These are phyloP conservation scores for Chalcis sispes DNA, from an alignment of 2,888 invertebrate species.

Conservation along the genomic window DNA sequence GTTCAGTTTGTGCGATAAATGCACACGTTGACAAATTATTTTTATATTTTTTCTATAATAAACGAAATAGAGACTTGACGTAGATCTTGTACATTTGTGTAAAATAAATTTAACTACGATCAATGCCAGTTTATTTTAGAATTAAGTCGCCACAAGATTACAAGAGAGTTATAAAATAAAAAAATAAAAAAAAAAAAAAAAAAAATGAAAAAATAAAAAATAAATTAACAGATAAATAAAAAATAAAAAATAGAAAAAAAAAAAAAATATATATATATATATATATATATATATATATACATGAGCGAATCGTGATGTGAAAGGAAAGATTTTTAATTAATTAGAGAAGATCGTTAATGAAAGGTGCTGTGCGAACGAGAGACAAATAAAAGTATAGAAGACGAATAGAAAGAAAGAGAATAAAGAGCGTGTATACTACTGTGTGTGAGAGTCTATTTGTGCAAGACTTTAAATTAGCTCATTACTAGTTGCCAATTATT, in stretches of 20 bases:
- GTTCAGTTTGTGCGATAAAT: slow-evolving; percentile 33
- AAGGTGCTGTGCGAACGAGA: slow-evolving; percentile 37
- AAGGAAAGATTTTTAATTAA: slow-evolving; percentile 37
- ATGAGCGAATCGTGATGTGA: slow-evolving; percentile 19
- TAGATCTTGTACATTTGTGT: slow-evolving; percentile 71
- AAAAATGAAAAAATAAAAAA: neutral
- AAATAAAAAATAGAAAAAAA: slow-evolving; percentile 5
- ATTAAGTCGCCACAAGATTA: slow-evolving; percentile 44
- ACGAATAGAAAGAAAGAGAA: slow-evolving; percentile 15
- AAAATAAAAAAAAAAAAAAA: neutral
- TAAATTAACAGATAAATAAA: neutral
- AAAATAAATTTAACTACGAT: slow-evolving; percentile 64
- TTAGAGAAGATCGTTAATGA: slow-evolving; percentile 18
- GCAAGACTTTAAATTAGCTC: slow-evolving; percentile 55
- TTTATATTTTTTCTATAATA: slow-evolving; percentile 58
- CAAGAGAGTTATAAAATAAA: slow-evolving; percentile 24
- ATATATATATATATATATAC: neutral
- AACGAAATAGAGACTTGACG: slow-evolving; percentile 44
- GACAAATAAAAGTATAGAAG: slow-evolving; percentile 23
- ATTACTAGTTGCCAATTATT: slow-evolving; percentile 58
- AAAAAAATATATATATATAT: no score
- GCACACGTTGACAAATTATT: slow-evolving; percentile 53
- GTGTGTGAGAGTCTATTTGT: slow-evolving; percentile 37
- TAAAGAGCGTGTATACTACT: slow-evolving; percentile 29
- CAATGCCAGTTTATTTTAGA: slow-evolving; percentile 67